Evolutionary conservation across 2,888 invertebrate genomes (phyloP).

Genomic region (Tricholauxania praeusta): DNA sequence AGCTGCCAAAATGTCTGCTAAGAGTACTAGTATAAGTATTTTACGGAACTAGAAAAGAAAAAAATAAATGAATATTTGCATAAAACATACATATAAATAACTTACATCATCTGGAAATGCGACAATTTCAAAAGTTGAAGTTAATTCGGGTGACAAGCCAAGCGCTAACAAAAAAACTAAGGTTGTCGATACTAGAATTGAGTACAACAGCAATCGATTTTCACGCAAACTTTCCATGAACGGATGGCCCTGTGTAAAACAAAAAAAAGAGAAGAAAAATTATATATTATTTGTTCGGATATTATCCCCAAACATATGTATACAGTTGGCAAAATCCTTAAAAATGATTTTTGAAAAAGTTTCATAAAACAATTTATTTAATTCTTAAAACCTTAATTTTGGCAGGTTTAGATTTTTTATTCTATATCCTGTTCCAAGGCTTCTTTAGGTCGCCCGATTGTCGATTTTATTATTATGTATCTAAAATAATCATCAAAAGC

Average conservation of each 20-base stretch:
- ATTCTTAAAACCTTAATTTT: not conserved
- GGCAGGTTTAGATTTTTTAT: not conserved
- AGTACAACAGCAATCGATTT: constrained; percentile 93
- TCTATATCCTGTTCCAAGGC: too few relatives aligned
- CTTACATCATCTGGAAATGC: constrained; percentile 92
- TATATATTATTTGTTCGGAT: not conserved
- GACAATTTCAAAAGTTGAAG: constrained; percentile 93
- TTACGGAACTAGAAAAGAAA: constrained; percentile 84
- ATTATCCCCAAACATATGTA: too few relatives aligned
- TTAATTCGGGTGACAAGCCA: constrained; percentile 86
- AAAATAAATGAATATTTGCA: constrained; percentile 16
- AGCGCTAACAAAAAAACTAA: constrained; percentile 87
- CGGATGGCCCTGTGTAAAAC: constrained; percentile 89
- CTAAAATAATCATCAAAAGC: too few relatives aligned
- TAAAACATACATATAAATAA: constrained; percentile 48
- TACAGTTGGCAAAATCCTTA: too few relatives aligned
- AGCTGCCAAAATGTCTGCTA: constrained; percentile 88
- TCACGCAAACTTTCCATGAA: constrained; percentile 97
- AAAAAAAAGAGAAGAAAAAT: too few relatives aligned
- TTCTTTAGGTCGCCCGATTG: too few relatives aligned
- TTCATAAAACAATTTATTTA: not conserved
- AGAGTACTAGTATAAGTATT: constrained; percentile 83
- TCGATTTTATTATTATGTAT: too few relatives aligned
- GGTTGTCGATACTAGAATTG: constrained; percentile 84
- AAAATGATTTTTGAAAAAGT: not conserved